Conservation (phyloP, 1,140 invertebrate genomes). For the Drosophila burlai region DNA sequence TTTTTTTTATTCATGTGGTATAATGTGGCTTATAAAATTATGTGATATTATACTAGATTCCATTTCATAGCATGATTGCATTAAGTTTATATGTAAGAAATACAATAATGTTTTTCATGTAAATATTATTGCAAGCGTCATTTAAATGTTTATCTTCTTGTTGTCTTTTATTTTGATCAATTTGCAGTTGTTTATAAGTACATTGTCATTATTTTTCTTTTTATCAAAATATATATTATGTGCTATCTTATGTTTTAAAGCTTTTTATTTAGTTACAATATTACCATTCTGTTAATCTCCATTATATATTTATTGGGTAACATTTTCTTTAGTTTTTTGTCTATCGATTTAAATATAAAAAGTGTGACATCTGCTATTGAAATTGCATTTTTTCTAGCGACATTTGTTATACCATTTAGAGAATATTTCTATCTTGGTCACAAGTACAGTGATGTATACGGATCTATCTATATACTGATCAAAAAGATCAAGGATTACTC, state of each 20-base stretch:
- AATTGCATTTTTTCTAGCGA: background rate
- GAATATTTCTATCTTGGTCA: slow-evolving; percentile 3
- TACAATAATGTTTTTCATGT: slow-evolving; percentile 12
- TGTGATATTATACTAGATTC: slow-evolving; percentile 1
- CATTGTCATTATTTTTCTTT: slow-evolving; percentile 38
- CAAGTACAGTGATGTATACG: background rate
- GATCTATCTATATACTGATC: slow-evolving; percentile 5
- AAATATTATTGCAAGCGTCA: slow-evolving; percentile 31
- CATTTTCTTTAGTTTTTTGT: background rate
- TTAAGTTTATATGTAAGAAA: slow-evolving; percentile 25
- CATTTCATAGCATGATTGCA: slow-evolving; percentile 11
- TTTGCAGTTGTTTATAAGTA: slow-evolving; percentile 71
- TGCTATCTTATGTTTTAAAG: slow-evolving; percentile 81
- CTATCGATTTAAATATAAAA: slow-evolving; percentile 20
- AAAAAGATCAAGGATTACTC: background rate
- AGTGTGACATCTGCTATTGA: background rate
- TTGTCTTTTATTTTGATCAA: slow-evolving; percentile 45
- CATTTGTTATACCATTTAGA: background rate
- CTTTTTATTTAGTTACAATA: slow-evolving; percentile 81
- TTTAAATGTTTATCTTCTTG: slow-evolving; percentile 9
- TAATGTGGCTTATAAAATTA: slow-evolving; percentile 13
- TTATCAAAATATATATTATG: slow-evolving; percentile 82
- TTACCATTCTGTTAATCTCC: slow-evolving; percentile 63
- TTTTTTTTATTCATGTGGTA: slow-evolving; percentile 7
- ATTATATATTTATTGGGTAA: slow-evolving; percentile 12